Evolutionary conservation across 2,113 vertebrate species (phyloP).

Genomic region (Dromaius novaehollandiae): DNA sequence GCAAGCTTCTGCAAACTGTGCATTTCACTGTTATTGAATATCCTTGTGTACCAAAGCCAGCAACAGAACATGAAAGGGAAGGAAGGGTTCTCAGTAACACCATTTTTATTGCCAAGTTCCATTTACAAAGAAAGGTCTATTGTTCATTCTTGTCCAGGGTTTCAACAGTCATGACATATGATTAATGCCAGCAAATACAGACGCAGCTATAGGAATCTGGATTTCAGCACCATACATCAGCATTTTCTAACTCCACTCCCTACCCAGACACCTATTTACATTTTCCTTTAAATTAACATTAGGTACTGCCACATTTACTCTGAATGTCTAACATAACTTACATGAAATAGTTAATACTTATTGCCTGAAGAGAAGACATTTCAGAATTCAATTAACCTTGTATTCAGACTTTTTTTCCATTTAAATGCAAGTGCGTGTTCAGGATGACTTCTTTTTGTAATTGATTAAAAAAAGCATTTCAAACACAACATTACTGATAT

Average conservation of each 20-base stretch:
- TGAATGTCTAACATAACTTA: constrained; percentile 24
- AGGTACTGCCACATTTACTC: neutral
- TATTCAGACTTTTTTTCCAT: neutral
- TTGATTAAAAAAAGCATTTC: neutral
- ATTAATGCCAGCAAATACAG: constrained; percentile 35
- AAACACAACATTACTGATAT: neutral
- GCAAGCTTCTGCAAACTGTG: neutral
- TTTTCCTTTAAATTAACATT: constrained; percentile 40
- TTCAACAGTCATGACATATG: neutral
- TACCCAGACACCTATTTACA: constrained; percentile 6
- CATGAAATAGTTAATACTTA: constrained; percentile 45
- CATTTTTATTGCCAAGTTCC: constrained; percentile 76
- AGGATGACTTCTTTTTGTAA: neutral
- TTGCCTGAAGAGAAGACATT: constrained; percentile 47
- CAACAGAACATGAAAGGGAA: constrained; percentile 5
- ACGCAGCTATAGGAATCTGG: constrained; percentile 32
- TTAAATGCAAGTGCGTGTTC: neutral
- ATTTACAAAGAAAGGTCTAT: constrained; percentile 67
- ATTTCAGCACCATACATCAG: neutral
- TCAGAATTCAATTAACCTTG: neutral
- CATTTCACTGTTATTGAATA: neutral
- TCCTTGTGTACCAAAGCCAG: neutral
- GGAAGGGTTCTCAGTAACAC: constrained; percentile 37
- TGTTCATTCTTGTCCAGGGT: constrained; percentile 46
- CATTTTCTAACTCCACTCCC: neutral